phyloP scores from a whole-genome alignment of 2,888 invertebrate genomes.

The Eurytoma californica region DNA sequence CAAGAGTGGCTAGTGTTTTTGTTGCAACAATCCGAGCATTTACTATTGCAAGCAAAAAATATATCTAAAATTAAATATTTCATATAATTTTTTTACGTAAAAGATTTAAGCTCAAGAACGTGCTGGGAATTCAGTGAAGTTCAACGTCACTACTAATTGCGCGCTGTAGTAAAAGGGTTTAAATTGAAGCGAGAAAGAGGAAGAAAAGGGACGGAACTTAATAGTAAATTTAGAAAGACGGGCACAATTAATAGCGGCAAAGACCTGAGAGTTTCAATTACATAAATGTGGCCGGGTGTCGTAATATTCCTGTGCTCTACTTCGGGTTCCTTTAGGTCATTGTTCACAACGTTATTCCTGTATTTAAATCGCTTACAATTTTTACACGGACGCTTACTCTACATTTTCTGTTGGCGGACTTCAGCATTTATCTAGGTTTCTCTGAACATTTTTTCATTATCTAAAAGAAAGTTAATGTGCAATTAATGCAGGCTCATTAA shows the following conservation, averaged over 20 bases:
- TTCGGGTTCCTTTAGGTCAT: constrained; percentile 41
- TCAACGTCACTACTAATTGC: too few relatives aligned
- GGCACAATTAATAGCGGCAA: constrained; percentile 57
- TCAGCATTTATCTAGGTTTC: background rate
- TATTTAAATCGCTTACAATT: constrained; percentile 36
- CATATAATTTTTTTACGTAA: too few relatives aligned
- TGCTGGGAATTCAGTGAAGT: too few relatives aligned
- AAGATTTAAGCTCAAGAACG: too few relatives aligned
- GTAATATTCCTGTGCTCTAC: constrained; percentile 43
- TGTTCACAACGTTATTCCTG: constrained; percentile 24
- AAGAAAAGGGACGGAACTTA: constrained; percentile 44
- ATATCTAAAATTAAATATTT: too few relatives aligned
- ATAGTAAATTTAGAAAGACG: constrained; percentile 53
- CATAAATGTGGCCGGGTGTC: constrained; percentile 58
- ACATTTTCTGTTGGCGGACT: too few relatives aligned
- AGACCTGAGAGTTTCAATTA: constrained; percentile 57
- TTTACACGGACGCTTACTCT: constrained; percentile 3
- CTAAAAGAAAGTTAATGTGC: background rate
- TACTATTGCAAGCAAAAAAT: too few relatives aligned
- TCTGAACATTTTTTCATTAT: background rate
- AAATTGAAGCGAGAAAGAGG: background rate
- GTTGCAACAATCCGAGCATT: too few relatives aligned
- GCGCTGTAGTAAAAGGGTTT: background rate
- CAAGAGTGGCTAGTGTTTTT: too few relatives aligned
- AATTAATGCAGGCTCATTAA: too few relatives aligned